Conservation (phyloP, 2,113 vertebrate species). For the Lichenostomus cassidix region DNA sequence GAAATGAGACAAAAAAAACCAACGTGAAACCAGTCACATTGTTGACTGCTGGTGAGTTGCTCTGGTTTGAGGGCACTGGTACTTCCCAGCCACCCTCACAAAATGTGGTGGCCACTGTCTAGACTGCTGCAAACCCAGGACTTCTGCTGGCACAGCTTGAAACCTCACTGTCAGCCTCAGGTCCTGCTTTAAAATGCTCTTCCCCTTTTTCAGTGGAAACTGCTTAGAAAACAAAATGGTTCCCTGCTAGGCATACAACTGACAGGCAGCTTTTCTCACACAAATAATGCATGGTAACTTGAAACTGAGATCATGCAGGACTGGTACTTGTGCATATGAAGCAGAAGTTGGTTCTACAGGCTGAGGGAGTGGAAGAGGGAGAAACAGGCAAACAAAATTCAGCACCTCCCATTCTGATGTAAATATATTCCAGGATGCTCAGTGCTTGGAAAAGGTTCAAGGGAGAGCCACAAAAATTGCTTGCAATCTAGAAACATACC, state of each 20-base stretch:
- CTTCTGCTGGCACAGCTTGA: background rate
- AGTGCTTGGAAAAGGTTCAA: background rate
- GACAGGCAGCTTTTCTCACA: background rate
- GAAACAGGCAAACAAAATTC: background rate
- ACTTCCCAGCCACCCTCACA: background rate
- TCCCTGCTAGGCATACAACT: background rate
- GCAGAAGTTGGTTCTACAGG: background rate
- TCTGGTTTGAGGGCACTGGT: background rate
- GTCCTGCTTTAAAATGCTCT: background rate
- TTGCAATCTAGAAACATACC: background rate
- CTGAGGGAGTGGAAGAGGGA: background rate
- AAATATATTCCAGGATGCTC: background rate
- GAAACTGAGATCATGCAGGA: background rate
- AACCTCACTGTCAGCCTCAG: background rate
- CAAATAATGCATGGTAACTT: background rate
- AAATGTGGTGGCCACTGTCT: background rate
- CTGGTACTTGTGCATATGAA: background rate
- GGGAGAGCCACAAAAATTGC: background rate
- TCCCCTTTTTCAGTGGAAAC: background rate
- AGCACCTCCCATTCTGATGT: background rate
- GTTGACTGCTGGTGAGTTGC: background rate
- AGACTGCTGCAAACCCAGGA: constrained; percentile 16
- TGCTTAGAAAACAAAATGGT: background rate
- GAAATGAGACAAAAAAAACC: background rate
- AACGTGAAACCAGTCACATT: background rate